Evolutionary conservation across 2,888 invertebrate species (phyloP), one percentile per base, ranked within the genome.

Genomic region (Dasysyrphus tricinctus): DNA sequence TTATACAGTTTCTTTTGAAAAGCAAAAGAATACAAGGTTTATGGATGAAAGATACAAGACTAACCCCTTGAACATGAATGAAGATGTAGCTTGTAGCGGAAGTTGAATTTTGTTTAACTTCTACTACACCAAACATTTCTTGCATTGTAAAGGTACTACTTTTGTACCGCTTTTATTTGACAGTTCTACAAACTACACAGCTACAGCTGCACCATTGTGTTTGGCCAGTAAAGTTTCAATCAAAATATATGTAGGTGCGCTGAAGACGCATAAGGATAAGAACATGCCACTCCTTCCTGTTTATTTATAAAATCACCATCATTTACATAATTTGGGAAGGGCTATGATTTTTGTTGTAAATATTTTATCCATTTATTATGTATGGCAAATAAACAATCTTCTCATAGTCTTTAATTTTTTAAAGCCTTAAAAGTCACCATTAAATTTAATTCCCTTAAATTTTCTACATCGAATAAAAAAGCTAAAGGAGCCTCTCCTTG

Each of bases 361-460:
- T 16, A 34, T 34, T 32, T 56, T 9, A 56, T n/a, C 34, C 56
- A 56, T 34, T 56, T 6, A 29, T 29, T 51, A 6, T 9, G 5
- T 12, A n/a, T 24, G 4, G 9, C n/a, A 32, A 29, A 14, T 57
- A 16, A 47, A 24, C 1, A 24, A 47, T 16, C 9, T 16, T 8
- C 3, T 16, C 11, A 19, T 16, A 11, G 5, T 5, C 1, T 32
- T 34, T 44, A 6, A 8, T 44, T n/a, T 9, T 37, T 11, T 57
- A 57, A 57, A 37, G 16, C n/a, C 34, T 11, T 34, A 8, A n/a
- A 57, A 57, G 34, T 37, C 14, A 2, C 16, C 11, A 14, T 57
- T 2, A 11, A 57, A 57, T 34, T 57, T 57, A 57, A 57, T 16
- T 34, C 16, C 56, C 16, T 57, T 56, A 32, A 57, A 16, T 16